Evolutionary conservation across 2,888 invertebrate genomes (phyloP), one percentile per base, ranked within the genome.

Genomic region (Thelaira solivaga): DNA sequence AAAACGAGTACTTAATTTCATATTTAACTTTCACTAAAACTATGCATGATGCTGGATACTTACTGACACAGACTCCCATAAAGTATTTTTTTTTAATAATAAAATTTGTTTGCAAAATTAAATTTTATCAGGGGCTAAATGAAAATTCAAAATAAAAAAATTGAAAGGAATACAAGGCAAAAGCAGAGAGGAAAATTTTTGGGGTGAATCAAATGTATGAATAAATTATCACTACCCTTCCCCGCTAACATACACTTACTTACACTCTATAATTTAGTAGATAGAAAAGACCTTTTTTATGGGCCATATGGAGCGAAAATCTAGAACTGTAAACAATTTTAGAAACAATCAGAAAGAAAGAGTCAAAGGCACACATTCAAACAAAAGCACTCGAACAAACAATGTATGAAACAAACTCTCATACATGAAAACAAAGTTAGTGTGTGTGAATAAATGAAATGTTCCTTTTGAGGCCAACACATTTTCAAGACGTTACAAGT

Each of bases 171-270:
- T n/a, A 7, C n/a, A 45, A 31, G 5, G 20, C 8, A 24, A 43
- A 51, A 10, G 1, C 2, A 13, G 5, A 22, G 8, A 22, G 49
- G 39, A 39, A 51, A 18, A 51, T 29, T 34, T 57, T 65, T 43
- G 36, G 65, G 74, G 74, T 69, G 69, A 61, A 61, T 67, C 47
- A 53, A 53, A 39, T 62, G 39, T 53, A 69, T 74, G 69, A 74
- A 78, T 74, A 74, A 74, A 78, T 78, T 78, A 78, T 74, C 69
- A 59, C 62, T 51, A 13, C 64, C 64, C 69, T 45, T 62, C 29
- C 41, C 51, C 26, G 53, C 26, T 18, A 53, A 51, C 5, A 69
- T 61, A 69, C 34, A 51, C 51, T n/a, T n/a, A 61, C 53, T 3
- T 3, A 53, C 47, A 39, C n/a, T 13, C 11, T 13, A 47, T 20